Conservation (phyloP, 2,113 vertebrate genomes). For the Ariopsis seemanni region DNA sequence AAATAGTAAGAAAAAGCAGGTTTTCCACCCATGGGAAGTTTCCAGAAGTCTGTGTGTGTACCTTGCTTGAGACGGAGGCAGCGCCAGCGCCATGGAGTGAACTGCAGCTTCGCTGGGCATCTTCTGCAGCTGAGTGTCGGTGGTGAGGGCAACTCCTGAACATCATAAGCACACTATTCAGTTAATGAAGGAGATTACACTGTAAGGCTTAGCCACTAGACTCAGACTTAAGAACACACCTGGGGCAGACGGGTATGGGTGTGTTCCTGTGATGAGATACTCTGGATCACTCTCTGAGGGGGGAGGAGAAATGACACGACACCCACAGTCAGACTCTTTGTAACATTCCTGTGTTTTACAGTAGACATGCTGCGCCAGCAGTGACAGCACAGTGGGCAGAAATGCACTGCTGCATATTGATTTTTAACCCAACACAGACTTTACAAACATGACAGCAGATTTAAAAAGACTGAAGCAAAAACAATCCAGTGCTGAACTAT, state of each 20-base stretch:
- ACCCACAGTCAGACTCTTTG: not conserved
- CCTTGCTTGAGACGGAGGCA: conserved; percentile 89
- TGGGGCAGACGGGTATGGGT: conserved; percentile 93
- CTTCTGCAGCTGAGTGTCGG: conserved; percentile 93
- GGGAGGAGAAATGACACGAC: no score
- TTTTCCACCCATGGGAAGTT: not conserved
- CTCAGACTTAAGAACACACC: conserved; percentile 66
- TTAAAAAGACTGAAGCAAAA: not conserved
- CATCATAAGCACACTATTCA: not conserved
- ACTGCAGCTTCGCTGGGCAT: conserved; percentile 91
- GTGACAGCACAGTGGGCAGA: not conserved
- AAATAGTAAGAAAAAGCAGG: not conserved
- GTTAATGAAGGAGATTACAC: no score
- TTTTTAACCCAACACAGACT: not conserved
- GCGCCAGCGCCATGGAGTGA: conserved; percentile 84
- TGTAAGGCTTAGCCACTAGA: not conserved
- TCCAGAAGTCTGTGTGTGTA: conserved; percentile 56
- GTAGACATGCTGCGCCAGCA: not conserved
- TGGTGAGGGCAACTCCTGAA: conserved; percentile 88
- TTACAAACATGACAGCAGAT: not conserved
- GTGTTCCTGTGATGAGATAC: conserved; percentile 94
- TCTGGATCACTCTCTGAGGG: conserved; percentile 82
- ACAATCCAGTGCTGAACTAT: not conserved
- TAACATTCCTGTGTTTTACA: not conserved
- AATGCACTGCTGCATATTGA: not conserved